These are phyloP conservation scores for Albula glossodonta DNA, from an alignment of 2,113 vertebrate species.

Conservation along the genomic window DNA sequence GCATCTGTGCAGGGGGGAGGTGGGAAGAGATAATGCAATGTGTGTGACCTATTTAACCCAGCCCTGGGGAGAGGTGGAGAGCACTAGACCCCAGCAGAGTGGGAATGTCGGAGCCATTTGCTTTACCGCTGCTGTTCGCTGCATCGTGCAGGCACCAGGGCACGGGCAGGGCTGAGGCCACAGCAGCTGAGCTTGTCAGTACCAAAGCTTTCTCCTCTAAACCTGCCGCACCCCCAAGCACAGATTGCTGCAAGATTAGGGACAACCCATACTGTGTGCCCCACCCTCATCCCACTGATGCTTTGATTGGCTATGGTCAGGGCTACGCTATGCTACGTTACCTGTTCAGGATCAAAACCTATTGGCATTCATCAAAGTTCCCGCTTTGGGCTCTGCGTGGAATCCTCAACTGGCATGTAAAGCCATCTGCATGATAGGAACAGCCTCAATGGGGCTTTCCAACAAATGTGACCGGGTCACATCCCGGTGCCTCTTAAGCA, in stretches of 20 bases:
- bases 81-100: not conserved
- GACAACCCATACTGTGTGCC: not conserved
- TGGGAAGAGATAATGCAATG: not conserved
- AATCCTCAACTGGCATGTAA: not conserved
- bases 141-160: not conserved
- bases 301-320: not conserved
- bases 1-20: not conserved
- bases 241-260: not conserved
- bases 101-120: not conserved
- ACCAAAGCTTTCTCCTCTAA: not conserved
- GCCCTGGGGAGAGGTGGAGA: not conserved
- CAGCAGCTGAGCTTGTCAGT: not conserved
- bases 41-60: not conserved
- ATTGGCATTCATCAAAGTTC: too few species aligned
- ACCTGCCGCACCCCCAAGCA: not conserved
- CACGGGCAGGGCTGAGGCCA: not conserved
- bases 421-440: not conserved
- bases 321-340: not conserved
- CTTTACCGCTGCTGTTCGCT: not conserved
- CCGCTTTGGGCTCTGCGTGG: not conserved
- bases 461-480: too few species aligned
- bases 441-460: not conserved
- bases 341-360: not conserved
- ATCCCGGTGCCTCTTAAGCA: too few species aligned
- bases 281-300: not conserved